A percentile compares a stretch with the other conserved stretches of the same genome.
Conservation (phyloP, 1,140 invertebrate species). For the Tetraneura akinire region DNA sequence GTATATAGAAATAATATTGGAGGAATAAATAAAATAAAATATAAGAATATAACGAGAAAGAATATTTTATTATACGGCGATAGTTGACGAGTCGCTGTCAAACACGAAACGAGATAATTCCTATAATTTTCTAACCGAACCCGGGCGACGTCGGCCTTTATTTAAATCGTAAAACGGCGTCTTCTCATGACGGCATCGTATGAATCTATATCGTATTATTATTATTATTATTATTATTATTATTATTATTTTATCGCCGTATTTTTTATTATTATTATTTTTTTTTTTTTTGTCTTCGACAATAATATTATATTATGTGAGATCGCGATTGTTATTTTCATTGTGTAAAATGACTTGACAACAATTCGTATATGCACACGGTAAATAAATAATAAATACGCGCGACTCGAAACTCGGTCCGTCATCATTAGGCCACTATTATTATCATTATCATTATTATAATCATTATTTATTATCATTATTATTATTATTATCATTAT, state of each 20-base stretch:
- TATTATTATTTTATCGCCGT: slow-evolving; percentile 15
- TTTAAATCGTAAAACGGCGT: neutral
- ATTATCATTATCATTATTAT: no score
- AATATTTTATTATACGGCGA: neutral
- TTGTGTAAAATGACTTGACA: slow-evolving; percentile 51
- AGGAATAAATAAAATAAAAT: no score
- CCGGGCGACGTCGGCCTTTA: neutral
- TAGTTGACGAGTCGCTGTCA: neutral
- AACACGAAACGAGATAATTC: slow-evolving; percentile 26
- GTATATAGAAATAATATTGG: neutral
- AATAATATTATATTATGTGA: slow-evolving; percentile 8
- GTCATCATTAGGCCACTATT: slow-evolving; percentile 39
- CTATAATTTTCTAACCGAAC: slow-evolving; percentile 36
- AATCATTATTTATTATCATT: slow-evolving; percentile 15
- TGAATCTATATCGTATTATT: neutral
- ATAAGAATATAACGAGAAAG: no score
- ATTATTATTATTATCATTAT: slow-evolving; percentile 12
- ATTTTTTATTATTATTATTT: neutral
- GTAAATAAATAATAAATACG: slow-evolving; percentile 16
- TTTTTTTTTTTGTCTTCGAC: slow-evolving; percentile 7
- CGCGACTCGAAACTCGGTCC: neutral
- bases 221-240: neutral
- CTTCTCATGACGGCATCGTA: neutral
- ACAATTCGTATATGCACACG: neutral
- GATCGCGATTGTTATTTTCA: slow-evolving; percentile 36